Percentiles rank a stretch among this genome's conserved stretches.
Conservation (phyloP, 2,888 invertebrate genomes). For the Phaonia tiefii region DNA sequence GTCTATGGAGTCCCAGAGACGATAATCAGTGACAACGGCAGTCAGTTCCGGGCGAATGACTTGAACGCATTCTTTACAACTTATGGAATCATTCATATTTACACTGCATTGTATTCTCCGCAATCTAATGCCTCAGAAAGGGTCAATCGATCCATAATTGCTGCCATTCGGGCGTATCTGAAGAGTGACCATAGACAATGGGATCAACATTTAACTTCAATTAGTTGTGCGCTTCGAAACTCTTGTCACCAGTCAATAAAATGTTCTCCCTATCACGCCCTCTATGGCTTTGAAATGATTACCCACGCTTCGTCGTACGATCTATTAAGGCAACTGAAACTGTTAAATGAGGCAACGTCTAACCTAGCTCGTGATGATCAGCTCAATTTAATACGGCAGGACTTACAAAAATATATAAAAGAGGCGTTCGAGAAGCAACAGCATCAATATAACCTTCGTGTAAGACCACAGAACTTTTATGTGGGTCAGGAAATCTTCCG, state of each 20-base stretch:
- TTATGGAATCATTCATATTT: constrained; percentile 60
- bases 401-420: not conserved
- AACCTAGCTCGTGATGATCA: not conserved
- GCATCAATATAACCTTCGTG: not conserved
- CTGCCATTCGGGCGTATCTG: constrained; percentile 68
- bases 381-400: not conserved
- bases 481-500: not conserved
- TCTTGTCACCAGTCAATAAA: not conserved
- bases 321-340: too few relatives aligned
- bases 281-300: not conserved
- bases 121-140: constrained; percentile 75
- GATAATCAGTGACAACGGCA: constrained; percentile 12
- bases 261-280: not conserved
- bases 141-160: constrained; percentile 72
- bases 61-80: constrained; percentile 55
- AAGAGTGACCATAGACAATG: constrained; percentile 53
- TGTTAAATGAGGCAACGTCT: too few relatives aligned
- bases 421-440: not conserved
- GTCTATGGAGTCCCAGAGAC: constrained; percentile 9
- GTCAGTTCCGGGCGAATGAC: constrained; percentile 64
- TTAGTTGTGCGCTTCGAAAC: not conserved
- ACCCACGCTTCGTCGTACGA: too few relatives aligned
- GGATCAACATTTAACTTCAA: constrained; percentile 26
- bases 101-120: constrained; percentile 72
- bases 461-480: not conserved